These are phyloP conservation scores for Sminthopsis crassicaudata DNA, from an alignment of 2,113 vertebrate species.

Conservation along the genomic window DNA sequence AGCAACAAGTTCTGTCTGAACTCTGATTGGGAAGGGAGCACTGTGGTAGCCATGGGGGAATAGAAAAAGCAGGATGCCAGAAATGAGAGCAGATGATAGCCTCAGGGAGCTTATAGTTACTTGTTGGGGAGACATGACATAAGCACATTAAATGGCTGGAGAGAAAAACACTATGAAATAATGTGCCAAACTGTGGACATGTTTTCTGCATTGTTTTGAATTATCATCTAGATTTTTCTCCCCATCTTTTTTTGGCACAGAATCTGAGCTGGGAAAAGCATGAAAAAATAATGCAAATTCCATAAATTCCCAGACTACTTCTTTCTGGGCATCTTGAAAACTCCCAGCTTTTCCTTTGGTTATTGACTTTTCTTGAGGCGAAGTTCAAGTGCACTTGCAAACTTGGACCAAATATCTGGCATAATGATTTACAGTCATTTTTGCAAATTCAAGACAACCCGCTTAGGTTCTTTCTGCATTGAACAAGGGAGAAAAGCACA, in stretches of 20 bases:
- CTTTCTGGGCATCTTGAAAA: conserved; percentile 72
- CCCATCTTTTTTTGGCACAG: conserved; percentile 45
- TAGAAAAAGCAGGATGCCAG: neutral
- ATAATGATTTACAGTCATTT: conserved; percentile 79
- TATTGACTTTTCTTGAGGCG: conserved; percentile 72
- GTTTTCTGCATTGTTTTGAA: conserved; percentile 17
- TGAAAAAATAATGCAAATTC: conserved; percentile 69
- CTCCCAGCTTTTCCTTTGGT: conserved; percentile 73
- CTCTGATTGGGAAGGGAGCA: neutral
- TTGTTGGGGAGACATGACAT: conserved; percentile 13
- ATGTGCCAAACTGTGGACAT: neutral
- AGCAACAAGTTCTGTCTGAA: conserved; percentile 6
- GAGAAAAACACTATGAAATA: neutral
- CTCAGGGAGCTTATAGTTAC: conserved; percentile 18
- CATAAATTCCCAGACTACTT: conserved; percentile 70
- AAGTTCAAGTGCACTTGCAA: conserved; percentile 76
- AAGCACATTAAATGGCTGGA: neutral
- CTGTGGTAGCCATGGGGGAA: neutral
- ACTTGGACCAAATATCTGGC: conserved; percentile 75
- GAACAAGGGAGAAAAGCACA: conserved; percentile 72
- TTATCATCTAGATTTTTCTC: conserved; percentile 10
- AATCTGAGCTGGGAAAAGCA: conserved; percentile 57
- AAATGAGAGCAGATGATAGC: neutral
- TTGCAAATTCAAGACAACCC: conserved; percentile 77
- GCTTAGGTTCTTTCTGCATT: conserved; percentile 54